Percentiles rank a stretch among this genome's conserved stretches.
These are phyloP conservation scores for Pimephales promelas DNA, from an alignment of 2,113 vertebrate genomes.

Conservation along the genomic window DNA sequence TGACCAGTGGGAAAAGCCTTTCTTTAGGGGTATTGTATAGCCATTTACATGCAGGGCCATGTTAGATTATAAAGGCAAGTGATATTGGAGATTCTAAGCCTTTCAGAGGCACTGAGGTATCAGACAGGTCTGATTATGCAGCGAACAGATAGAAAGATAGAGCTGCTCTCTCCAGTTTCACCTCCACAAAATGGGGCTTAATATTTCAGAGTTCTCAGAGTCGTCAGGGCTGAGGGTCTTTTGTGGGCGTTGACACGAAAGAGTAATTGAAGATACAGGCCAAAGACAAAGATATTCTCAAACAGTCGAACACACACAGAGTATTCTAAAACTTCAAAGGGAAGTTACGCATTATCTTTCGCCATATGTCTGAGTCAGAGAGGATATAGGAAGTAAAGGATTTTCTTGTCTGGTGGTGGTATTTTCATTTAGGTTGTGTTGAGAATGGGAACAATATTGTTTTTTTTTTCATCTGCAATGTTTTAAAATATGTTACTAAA, in stretches of 20 bases:
- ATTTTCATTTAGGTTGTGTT: neutral
- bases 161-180: conserved; percentile 46
- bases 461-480: neutral
- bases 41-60: conserved; percentile 51
- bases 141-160: conserved; percentile 50
- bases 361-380: neutral
- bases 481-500: neutral
- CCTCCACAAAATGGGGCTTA: conserved; percentile 46
- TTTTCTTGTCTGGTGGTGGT: neutral
- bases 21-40: conserved; percentile 41
- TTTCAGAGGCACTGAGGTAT: conserved; percentile 45
- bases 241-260: conserved; percentile 45
- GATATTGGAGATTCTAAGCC: conserved; percentile 46
- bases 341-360: neutral
- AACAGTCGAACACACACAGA: conserved; percentile 36
- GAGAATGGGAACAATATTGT: neutral
- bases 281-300: conserved; percentile 32
- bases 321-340: conserved; percentile 33
- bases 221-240: conserved; percentile 26
- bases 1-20: conserved; percentile 34
- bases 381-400: conserved; percentile 2
- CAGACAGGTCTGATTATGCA: conserved; percentile 42
- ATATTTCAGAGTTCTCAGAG: conserved; percentile 45
- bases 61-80: conserved; percentile 46
- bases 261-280: conserved; percentile 54